A percentile compares a stretch with the other conserved stretches of the same genome.
Evolutionary conservation across 2,888 invertebrate genomes (phyloP).

Genomic region (Magallana nippona): DNA sequence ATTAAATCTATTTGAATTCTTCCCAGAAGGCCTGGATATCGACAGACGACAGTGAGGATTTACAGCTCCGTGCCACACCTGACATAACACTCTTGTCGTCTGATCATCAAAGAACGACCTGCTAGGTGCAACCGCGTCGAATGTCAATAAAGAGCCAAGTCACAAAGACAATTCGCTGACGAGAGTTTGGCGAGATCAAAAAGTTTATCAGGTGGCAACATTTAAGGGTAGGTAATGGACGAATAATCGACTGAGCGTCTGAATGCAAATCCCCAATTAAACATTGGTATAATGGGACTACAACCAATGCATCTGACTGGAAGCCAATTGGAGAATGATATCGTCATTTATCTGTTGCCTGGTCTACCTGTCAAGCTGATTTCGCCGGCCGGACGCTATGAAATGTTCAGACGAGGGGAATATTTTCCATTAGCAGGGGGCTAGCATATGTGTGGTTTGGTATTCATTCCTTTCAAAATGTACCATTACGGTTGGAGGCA

Average conservation of each 20-base stretch:
- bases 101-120: slow-evolving; percentile 29
- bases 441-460: not conserved
- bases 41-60: slow-evolving; percentile 15
- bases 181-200: slow-evolving; percentile 16
- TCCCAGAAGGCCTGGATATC: not conserved
- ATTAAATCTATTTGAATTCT: slow-evolving; percentile 16
- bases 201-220: slow-evolving; percentile 29
- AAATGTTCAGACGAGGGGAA: not conserved
- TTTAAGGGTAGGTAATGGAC: slow-evolving; percentile 23
- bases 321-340: slow-evolving; percentile 26
- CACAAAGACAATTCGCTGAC: slow-evolving; percentile 19
- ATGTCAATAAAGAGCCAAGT: slow-evolving; percentile 12
- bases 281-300: not conserved
- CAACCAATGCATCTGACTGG: not conserved
- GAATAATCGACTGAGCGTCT: slow-evolving; percentile 25
- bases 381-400: slow-evolving; percentile 11
- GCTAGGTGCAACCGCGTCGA: slow-evolving; percentile 6
- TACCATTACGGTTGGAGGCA: not conserved
- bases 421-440: not conserved
- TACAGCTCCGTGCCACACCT: slow-evolving; percentile 17
- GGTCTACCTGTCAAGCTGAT: not conserved
- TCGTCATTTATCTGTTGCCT: slow-evolving; percentile 14
- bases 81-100: not conserved
- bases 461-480: not conserved
- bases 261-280: slow-evolving; percentile 24